Percentiles rank a stretch among this genome's conserved stretches.
These are phyloP conservation scores for Sussaba pulchella DNA, from an alignment of 2,888 invertebrate genomes.

Conservation along the genomic window DNA sequence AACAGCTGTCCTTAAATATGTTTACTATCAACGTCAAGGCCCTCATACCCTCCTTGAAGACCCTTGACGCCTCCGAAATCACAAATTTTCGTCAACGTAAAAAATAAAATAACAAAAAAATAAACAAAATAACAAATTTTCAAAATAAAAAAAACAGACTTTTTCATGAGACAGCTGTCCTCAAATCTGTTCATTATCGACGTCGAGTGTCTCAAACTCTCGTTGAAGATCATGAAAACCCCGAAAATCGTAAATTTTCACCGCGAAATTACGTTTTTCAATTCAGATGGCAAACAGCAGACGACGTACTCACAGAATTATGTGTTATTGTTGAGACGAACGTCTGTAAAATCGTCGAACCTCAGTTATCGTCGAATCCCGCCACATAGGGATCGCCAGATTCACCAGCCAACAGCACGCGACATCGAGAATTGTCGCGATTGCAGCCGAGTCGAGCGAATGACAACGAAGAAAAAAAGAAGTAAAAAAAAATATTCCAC, in stretches of 20 bases:
- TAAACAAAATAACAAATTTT: no score
- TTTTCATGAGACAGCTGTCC: no score
- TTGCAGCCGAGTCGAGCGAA: conserved; percentile 23
- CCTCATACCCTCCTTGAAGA: neutral
- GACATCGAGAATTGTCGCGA: conserved; percentile 41
- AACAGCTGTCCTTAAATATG: neutral
- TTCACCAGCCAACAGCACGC: conserved; percentile 54
- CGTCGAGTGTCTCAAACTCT: no score
- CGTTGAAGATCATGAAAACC: no score
- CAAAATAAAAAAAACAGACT: no score
- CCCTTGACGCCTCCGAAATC: neutral
- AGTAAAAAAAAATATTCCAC: conserved; percentile 20
- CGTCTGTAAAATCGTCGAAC: conserved; percentile 55
- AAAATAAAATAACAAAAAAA: no score
- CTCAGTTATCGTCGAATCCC: conserved; percentile 60
- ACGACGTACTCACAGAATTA: conserved; percentile 54
- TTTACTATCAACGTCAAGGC: neutral
- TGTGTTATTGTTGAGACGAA: conserved; percentile 58
- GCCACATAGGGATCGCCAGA: conserved; percentile 58
- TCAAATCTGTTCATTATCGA: no score
- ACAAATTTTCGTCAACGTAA: neutral
- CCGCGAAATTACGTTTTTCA: no score
- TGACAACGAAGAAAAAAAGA: conserved; percentile 4
- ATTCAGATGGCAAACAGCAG: neutral
- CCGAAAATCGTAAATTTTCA: no score